Evolutionary conservation across 92 coral and sea anemone species (phyloP).

Genomic region (Chrysogorgia sp.): DNA sequence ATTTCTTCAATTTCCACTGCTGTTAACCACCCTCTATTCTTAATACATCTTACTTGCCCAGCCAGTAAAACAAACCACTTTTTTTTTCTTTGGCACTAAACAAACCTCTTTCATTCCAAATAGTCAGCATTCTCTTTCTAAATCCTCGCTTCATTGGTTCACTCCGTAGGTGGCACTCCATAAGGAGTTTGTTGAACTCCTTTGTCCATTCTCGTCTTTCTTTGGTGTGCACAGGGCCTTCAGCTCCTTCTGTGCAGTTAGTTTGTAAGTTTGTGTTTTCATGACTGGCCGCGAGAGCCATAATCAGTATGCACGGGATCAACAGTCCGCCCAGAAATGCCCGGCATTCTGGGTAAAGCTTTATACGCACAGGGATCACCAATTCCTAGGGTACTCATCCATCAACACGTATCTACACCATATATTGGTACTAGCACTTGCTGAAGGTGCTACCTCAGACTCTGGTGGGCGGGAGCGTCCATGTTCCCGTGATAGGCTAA

Average conservation of each 20-base stretch:
- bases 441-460: too few species aligned
- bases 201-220: too few species aligned
- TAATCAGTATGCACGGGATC: constrained; percentile 20
- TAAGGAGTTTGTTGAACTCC: constrained; percentile 49
- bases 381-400: too few species aligned
- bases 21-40: constrained; percentile 45
- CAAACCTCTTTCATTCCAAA: constrained; percentile 46
- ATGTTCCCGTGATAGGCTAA: too few species aligned
- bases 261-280: constrained; percentile 12
- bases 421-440: too few species aligned
- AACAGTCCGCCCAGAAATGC: constrained; percentile 23
- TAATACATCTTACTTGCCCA: constrained; percentile 43
- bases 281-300: constrained; percentile 15
- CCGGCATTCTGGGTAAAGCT: constrained; percentile 5
- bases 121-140: too few species aligned
- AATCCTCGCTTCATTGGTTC: constrained; percentile 44
- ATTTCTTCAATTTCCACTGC: constrained; percentile 51
- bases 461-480: too few species aligned
- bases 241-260: constrained; percentile 22
- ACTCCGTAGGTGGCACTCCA: too few species aligned
- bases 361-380: too few species aligned
- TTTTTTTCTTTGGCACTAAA: constrained; percentile 39
- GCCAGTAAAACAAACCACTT: too few species aligned
- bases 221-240: constrained; percentile 35
- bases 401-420: too few species aligned